Evolutionary conservation across 2,113 vertebrate species (phyloP), one percentile per base, ranked within the genome.

Genomic region (Bujurquina vittata): DNA sequence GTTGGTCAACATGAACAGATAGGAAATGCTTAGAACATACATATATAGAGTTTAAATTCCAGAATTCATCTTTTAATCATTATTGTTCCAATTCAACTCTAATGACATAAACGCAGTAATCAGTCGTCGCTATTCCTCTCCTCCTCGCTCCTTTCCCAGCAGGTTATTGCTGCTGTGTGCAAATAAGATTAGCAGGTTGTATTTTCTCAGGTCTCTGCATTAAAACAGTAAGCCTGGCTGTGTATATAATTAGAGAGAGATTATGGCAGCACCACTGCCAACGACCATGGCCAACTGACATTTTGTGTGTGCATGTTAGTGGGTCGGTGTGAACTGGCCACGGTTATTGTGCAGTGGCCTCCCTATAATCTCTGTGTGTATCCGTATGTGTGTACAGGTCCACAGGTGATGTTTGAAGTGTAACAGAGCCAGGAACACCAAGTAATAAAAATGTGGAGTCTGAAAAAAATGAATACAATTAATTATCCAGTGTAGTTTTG

Each of bases 221-320:
- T 91, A 87, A 94, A 93, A 94, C 91, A 89, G 90, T 92, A 93
- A 91, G 92, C 93, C 89, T 90, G 90, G 91, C 94, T 94, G 93
- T 94, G 94, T 92, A 86, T 95, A 93, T 95, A 93, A 94, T 95
- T 94, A 94, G 92, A 89, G 89, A 86, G 90, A 94, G 94, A 94
- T 94, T 94, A 93, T 88, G 59, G 85, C 67, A 74, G 87, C 75
- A 88, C 87, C 87, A 87, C 69, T 90, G 92, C 91, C 94, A 95
- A 37, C 12, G 77, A 75, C 83, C 87, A 88, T 35, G 74, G 93
- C 90, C 91, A 93, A 78, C 84, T 91, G 88, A 94, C 91, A 93
- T 92, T 88, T 82, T 85, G 82, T 80, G 77, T 88, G 83, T 84
- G 72, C 43, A 23, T 74, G 73, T 87, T 86, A 85, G 84, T 85